A percentile compares a stretch with the other conserved stretches of the same genome.
Evolutionary conservation across 2,888 invertebrate species (phyloP).

Genomic region (Rhimphoctona megacephalus): DNA sequence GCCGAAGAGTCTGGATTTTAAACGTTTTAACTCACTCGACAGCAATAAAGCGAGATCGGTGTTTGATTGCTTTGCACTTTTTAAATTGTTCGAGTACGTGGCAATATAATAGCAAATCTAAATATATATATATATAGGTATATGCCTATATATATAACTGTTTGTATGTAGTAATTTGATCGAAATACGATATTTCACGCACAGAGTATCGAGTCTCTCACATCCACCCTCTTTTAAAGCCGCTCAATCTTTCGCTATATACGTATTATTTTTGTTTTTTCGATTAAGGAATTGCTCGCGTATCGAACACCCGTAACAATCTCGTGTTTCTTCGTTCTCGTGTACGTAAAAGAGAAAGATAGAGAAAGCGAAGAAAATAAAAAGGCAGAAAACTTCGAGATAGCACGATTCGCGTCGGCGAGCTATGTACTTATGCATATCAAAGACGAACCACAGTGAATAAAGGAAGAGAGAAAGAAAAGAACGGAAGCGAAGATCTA

Average conservation of each 20-base stretch:
- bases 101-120: slow-evolving; percentile 5
- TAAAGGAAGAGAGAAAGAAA: slow-evolving; percentile 46
- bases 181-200: slow-evolving; percentile 70
- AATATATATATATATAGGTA: background rate
- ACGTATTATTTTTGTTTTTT: slow-evolving; percentile 59
- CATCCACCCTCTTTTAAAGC: slow-evolving; percentile 33
- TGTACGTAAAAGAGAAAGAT: slow-evolving; percentile 17
- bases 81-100: slow-evolving; percentile 30
- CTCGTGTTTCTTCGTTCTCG: slow-evolving; percentile 52
- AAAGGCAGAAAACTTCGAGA: slow-evolving; percentile 52
- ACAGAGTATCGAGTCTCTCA: slow-evolving; percentile 49
- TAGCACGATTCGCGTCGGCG: slow-evolving; percentile 65
- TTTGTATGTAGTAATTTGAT: slow-evolving; percentile 50
- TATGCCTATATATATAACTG: background rate
- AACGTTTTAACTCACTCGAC: slow-evolving; percentile 28
- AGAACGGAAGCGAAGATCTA: slow-evolving; percentile 51
- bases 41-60: slow-evolving; percentile 32
- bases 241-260: slow-evolving; percentile 35
- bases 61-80: slow-evolving; percentile 55
- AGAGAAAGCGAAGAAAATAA: slow-evolving; percentile 25
- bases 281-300: slow-evolving; percentile 58
- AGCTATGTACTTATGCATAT: slow-evolving; percentile 24
- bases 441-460: slow-evolving; percentile 1
- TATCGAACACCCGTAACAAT: slow-evolving; percentile 65
- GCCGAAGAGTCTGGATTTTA: slow-evolving; percentile 12